Evolutionary conservation across 2,888 invertebrate genomes (phyloP).

Genomic region (Trachelus troglodyta): DNA sequence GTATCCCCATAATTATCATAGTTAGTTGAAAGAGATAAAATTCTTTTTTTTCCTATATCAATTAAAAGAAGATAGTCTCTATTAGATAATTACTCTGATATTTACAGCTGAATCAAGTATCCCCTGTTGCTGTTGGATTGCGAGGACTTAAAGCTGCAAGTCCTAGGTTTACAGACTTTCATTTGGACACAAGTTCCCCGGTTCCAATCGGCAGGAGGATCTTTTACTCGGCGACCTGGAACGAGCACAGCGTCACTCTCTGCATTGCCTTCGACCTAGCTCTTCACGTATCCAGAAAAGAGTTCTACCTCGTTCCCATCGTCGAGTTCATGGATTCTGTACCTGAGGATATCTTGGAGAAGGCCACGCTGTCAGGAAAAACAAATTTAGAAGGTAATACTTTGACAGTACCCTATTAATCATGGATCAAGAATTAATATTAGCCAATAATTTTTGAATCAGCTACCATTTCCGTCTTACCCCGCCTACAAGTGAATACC

Average conservation of each 20-base stretch:
- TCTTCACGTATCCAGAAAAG: slow-evolving; percentile 71
- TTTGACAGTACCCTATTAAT: slow-evolving; percentile 15
- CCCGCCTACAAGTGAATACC: slow-evolving; percentile 80
- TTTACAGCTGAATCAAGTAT: slow-evolving; percentile 76
- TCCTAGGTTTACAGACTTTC: slow-evolving; percentile 80
- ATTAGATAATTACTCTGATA: slow-evolving; percentile 10
- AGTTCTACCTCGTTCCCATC: slow-evolving; percentile 77
- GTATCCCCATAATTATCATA: too few species aligned
- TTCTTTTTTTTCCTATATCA: background rate
- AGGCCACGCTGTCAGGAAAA: slow-evolving; percentile 69
- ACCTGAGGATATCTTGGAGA: slow-evolving; percentile 73
- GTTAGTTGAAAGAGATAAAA: too few species aligned
- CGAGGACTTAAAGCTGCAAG: slow-evolving; percentile 80
- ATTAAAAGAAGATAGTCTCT: background rate
- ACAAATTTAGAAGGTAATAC: slow-evolving; percentile 76
- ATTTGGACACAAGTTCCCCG: slow-evolving; percentile 67
- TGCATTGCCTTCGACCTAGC: slow-evolving; percentile 72
- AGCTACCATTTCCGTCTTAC: slow-evolving; percentile 83
- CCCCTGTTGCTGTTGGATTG: slow-evolving; percentile 75
- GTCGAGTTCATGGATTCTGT: slow-evolving; percentile 86
- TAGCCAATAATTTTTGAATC: slow-evolving; percentile 29
- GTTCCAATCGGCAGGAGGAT: slow-evolving; percentile 77
- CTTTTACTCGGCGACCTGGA: slow-evolving; percentile 83
- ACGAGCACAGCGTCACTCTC: slow-evolving; percentile 67
- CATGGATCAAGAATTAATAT: background rate